phyloP scores from a whole-genome alignment of 2,113 vertebrate species.

The Myrmophylax atrothorax region DNA sequence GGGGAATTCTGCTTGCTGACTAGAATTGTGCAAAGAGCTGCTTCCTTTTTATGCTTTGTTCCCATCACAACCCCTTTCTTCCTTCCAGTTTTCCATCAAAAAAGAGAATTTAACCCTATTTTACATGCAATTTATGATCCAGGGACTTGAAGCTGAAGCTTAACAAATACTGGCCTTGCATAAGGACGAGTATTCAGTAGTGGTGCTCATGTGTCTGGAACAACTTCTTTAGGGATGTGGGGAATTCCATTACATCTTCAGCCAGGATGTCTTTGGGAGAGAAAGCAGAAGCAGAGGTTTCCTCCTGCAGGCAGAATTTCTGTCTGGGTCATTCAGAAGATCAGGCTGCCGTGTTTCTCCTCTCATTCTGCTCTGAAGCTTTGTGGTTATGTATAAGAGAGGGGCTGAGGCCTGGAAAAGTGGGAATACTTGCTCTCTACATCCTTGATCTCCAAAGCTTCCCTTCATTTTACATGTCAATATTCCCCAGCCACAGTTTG shows the following conservation, averaged over 20 bases:
- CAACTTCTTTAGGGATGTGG: not conserved
- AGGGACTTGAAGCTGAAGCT: not conserved
- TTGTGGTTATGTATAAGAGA: not conserved
- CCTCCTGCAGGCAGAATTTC: not conserved
- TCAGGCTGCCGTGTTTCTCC: not conserved
- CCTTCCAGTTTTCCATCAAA: not conserved
- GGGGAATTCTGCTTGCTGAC: not conserved
- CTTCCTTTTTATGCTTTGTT: not conserved
- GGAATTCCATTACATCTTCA: not conserved
- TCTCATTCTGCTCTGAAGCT: not conserved
- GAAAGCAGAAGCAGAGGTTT: not conserved
- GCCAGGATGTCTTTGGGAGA: not conserved
- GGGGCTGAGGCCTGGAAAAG: not conserved
- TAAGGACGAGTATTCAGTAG: not conserved
- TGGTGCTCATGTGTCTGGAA: not conserved
- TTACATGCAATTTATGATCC: not conserved
- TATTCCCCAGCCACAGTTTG: not conserved
- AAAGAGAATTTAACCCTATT: not conserved
- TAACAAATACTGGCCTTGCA: not conserved
- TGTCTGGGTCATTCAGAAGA: not conserved
- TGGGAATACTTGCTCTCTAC: not conserved
- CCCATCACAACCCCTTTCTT: not conserved
- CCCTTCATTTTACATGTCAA: accelerated
- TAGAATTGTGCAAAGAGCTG: not conserved
- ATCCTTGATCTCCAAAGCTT: not conserved